Base-by-base conservation (phyloP, 2,888 invertebrate species). In the Bellardia pandia region DNA sequence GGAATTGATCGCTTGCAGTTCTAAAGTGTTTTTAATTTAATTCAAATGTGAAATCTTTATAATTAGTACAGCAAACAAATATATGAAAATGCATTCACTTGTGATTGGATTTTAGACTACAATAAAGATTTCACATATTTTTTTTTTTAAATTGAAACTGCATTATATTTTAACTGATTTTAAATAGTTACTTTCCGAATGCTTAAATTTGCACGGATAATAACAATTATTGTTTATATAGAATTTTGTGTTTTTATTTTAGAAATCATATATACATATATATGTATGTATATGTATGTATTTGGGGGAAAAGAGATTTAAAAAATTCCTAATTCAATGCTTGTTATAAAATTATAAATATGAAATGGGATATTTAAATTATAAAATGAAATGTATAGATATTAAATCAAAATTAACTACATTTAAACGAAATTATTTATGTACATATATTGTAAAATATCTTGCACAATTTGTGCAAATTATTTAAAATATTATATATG, bases 381-480 rank as follows among this genome's bases (percentile, higher is more conserved):
- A 80, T 62, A 53, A 68, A 66, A 48, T 66, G 11, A 66, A 56
- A 58, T 48, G 3, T 76, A 66, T 40, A 53, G 64, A 40, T 62
- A 69, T 69, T 62, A 76, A 75, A 62, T 75, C 40, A 79, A 75
- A 83, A 79, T 42, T 79, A 64, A 81, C 53, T 78, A 85, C 33
- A 58, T 51, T 80, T 71, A 77, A 76, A 58, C 51, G 79, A 74
- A 69, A 72, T 69, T 51, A 68, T 16, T 66, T 56, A 69, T 72
- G 51, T 72, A 37, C 14, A 48, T 83, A 71, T 78, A 30, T 74
- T 82, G 53, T 64, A 79, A 80, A 77, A 51, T 79, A 45, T 42
- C 4, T 77, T 84, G 77, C 84, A 81, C 72, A 85, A 62, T 81
- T 85, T 85, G 81, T 87, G 81, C 81, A 85, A 80, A 45, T 4